phyloP scores from a whole-genome alignment of 2,113 vertebrate genomes.

The Hippocampus abdominalis region DNA sequence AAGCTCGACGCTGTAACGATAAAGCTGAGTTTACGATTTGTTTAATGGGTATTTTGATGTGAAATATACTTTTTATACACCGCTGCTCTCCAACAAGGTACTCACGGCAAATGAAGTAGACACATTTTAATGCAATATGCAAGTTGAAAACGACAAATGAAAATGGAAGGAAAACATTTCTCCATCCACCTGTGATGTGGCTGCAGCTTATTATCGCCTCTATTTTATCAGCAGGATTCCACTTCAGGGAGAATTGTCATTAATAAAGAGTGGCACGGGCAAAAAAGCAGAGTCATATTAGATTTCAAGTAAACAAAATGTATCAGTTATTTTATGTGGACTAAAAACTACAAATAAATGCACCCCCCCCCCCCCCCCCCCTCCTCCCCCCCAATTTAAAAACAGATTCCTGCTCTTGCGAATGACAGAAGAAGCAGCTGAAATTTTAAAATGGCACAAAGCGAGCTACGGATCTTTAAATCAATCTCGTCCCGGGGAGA shows the following conservation, averaged over 20 bases:
- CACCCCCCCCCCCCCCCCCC: no score
- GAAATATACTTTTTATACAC: constrained; percentile 78
- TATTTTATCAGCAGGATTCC: neutral
- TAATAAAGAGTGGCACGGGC: neutral
- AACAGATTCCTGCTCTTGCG: constrained; percentile 2
- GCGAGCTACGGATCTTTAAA: constrained; percentile 52
- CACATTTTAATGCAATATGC: constrained; percentile 69
- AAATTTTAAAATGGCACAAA: constrained; percentile 35
- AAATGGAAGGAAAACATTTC: constrained; percentile 34
- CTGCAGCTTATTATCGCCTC: constrained; percentile 32
- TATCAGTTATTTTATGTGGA: neutral
- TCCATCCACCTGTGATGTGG: constrained; percentile 16
- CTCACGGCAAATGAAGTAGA: constrained; percentile 71
- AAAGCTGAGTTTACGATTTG: constrained; percentile 75
- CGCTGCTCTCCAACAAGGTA: constrained; percentile 71
- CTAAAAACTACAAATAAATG: neutral
- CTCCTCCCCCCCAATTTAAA: neutral
- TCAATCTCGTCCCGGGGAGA: constrained; percentile 58
- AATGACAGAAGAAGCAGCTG: neutral
- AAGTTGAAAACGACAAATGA: constrained; percentile 61
- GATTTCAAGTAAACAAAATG: neutral
- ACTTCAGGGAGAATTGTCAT: neutral
- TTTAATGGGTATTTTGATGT: constrained; percentile 77
- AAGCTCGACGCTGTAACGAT: constrained; percentile 65
- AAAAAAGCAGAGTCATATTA: neutral